Evolutionary conservation across 2,113 vertebrate species (phyloP).

Genomic region (Actinemys pallida): DNA sequence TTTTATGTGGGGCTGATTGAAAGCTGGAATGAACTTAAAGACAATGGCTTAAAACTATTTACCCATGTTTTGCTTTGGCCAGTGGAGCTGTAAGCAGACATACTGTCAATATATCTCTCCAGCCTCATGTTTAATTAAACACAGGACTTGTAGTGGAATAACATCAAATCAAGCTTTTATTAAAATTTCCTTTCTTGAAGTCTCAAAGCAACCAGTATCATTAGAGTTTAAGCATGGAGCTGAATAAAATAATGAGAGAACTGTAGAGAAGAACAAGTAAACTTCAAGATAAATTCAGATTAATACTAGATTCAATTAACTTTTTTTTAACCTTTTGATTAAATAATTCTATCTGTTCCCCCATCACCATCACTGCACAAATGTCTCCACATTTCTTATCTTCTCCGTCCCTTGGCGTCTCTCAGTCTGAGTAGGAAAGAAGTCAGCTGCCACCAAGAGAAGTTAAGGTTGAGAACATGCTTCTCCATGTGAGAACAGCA

Average conservation of each 20-base stretch:
- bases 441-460: not conserved
- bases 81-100: not conserved
- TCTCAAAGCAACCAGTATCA: constrained; percentile 62
- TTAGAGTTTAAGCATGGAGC: constrained; percentile 31
- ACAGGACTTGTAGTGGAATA: constrained; percentile 39
- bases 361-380: rapidly evolving
- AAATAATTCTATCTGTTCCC: not conserved
- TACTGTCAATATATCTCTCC: constrained; percentile 19
- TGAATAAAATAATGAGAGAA: constrained; percentile 32
- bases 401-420: too few relatives aligned
- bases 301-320: not conserved
- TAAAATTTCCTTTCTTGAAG: constrained; percentile 64
- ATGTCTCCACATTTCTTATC: not conserved
- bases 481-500: not conserved
- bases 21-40: constrained; percentile 29
- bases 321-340: not conserved
- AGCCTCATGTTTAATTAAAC: constrained; percentile 72
- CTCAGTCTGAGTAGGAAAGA: too few relatives aligned
- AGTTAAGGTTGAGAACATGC: not conserved
- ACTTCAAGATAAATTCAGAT: not conserved
- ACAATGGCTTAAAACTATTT: constrained; percentile 7
- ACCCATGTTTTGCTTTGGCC: not conserved
- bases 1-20: not conserved
- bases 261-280: not conserved
- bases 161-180: constrained; percentile 69